Conservation (phyloP, 2,797 vertebrate species). For the Arrhamphus sclerolepis region DNA sequence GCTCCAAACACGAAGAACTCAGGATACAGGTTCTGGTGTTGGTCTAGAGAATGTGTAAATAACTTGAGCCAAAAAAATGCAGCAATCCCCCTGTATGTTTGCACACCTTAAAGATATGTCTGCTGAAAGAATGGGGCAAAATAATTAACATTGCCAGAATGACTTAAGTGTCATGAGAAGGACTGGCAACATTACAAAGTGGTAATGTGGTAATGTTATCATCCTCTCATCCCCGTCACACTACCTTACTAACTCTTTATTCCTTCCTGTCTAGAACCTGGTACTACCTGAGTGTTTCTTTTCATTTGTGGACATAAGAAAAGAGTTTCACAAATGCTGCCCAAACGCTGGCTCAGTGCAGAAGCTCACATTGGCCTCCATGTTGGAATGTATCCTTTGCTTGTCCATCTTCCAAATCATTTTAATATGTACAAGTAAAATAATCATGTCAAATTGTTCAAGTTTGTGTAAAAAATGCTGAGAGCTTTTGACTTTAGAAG, state of each 20-base stretch:
- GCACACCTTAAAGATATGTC: too few species aligned
- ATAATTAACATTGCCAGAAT: too few species aligned
- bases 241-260: slow-evolving; percentile 6
- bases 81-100: too few species aligned
- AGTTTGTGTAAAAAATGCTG: not conserved
- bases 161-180: too few species aligned
- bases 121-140: too few species aligned
- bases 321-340: slow-evolving; percentile 91
- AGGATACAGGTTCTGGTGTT: too few species aligned
- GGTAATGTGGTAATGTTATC: not conserved
- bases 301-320: slow-evolving; percentile 92
- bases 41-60: too few species aligned
- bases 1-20: too few species aligned
- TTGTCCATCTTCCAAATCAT: not conserved
- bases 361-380: slow-evolving; percentile 86
- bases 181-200: too few species aligned
- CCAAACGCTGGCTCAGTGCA: slow-evolving; percentile 81
- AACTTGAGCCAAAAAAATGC: too few species aligned
- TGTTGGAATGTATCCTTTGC: slow-evolving; percentile 92
- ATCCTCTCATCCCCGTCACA: not conserved
- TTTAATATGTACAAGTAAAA: not conserved
- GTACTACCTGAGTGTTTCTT: slow-evolving; percentile 92
- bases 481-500: not conserved
- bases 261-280: slow-evolving; percentile 82
- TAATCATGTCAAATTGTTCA: not conserved